Base-by-base conservation (phyloP, 2,797 vertebrate species). In the Tauraco hartlaubi region DNA sequence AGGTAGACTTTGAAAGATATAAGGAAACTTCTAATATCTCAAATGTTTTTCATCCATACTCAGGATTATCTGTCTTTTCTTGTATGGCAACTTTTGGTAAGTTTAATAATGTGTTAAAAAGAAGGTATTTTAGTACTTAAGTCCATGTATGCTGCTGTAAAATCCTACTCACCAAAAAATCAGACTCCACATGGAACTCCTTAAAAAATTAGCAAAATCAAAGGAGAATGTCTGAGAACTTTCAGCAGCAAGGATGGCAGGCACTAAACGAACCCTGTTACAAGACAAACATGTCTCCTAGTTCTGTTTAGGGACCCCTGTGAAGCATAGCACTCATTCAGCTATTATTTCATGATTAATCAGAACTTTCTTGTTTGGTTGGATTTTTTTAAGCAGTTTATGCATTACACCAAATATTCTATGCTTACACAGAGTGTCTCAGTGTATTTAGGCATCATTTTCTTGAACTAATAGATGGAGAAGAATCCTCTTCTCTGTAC, bases 351-450 rank as follows among this genome's bases (percentile, higher is more conserved):
- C 39, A 9, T 48, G 9, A 55, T 48, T 48, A 46, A 46, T n/a
- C 7, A 23, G 3, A 1, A 6, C 3, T 25, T 58, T 41, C 4
- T 46, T 55, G 3, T 10, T 61, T 55, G 9, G 1, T 25, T 55
- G 25, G 25, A 8, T 44, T 56, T 37, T 46, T 39, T 59, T 5
- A 0, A 86, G 5, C 8, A 41, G 35, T 78, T 91, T 4, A 19
- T 55, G 12, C 12, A 13, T 51, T 13, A 25, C 15, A 81, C 3
- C 6, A 39, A 74, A 59, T 59, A 66, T 20, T 59, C 21, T 55
- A 4, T 74, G 12, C 12, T 14, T 46, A n/a, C 35, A 33, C 10
- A 22, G 9, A 35, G 5, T 4, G 4, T 41, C 25, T 81, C 41
- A 18, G 15, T 35, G 26, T 37, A 51, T 63, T 74, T 43, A 58